A percentile compares a stretch with the other conserved stretches of the same genome.
Evolutionary conservation across 2,113 vertebrate genomes (phyloP).

Genomic region (Ranitomeya variabilis): DNA sequence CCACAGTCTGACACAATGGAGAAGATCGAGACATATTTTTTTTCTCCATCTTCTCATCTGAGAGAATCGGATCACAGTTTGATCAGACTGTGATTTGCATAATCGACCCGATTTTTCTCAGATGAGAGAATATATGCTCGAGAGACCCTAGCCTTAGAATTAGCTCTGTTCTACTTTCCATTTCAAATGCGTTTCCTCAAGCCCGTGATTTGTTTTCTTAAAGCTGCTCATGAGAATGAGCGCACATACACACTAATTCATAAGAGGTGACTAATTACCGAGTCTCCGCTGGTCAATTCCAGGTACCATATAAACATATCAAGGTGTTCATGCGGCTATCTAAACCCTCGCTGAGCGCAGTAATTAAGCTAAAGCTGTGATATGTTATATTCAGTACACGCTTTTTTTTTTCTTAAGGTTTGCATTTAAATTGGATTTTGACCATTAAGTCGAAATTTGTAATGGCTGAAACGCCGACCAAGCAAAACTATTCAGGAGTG

Average conservation of each 20-base stretch:
- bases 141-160: neutral
- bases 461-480: constrained; percentile 2
- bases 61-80: too few species aligned
- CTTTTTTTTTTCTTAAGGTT: neutral
- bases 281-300: neutral
- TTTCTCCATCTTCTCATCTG: too few species aligned
- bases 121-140: too few species aligned
- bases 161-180: neutral
- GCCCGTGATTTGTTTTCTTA: neutral
- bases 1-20: too few species aligned
- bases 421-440: constrained; percentile 30
- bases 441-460: constrained; percentile 22
- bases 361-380: constrained; percentile 2
- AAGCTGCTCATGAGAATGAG: neutral
- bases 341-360: neutral
- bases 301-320: neutral
- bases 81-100: too few species aligned
- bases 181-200: neutral
- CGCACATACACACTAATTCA: neutral
- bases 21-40: too few species aligned
- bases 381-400: neutral
- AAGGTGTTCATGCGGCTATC: neutral
- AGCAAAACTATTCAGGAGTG: constrained; percentile 7
- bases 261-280: neutral
- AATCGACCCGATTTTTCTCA: too few species aligned